phyloP scores from a whole-genome alignment of 1,140 invertebrate species.

The Propsilocerus akamusi region DNA sequence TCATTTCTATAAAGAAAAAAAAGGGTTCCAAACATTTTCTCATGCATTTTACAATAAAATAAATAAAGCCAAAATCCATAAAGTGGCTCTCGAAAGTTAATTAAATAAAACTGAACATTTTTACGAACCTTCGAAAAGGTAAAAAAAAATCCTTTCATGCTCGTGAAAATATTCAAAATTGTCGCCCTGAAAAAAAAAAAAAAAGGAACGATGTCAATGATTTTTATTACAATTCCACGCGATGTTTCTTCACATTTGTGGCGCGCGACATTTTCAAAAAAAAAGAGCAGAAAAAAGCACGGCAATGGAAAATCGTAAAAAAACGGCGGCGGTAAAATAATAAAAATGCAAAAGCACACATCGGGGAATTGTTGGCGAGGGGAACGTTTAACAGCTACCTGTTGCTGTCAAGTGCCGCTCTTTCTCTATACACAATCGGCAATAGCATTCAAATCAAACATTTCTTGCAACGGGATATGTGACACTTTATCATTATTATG shows the following conservation, averaged over 20 bases:
- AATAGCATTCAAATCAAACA: neutral
- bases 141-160: too few relatives aligned
- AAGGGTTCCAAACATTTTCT: too few relatives aligned
- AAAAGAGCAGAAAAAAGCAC: neutral
- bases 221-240: constrained; percentile 1
- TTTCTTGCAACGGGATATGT: neutral
- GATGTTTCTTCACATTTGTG: neutral
- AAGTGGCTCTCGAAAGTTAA: too few relatives aligned
- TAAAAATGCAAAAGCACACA: constrained; percentile 3
- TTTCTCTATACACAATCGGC: neutral
- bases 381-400: neutral
- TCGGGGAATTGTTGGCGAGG: neutral
- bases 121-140: too few relatives aligned
- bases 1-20: too few relatives aligned
- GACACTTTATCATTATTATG: neutral
- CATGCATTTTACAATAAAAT: too few relatives aligned
- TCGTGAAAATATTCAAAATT: too few relatives aligned
- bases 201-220: too few relatives aligned
- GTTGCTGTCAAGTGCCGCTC: neutral
- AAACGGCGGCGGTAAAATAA: constrained; percentile 1
- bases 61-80: too few relatives aligned
- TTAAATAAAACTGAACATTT: too few relatives aligned
- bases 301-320: constrained; percentile 1
- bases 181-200: too few relatives aligned
- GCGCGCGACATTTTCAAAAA: neutral